Percentiles rank a stretch among this genome's conserved stretches.
phyloP scores from a whole-genome alignment of 2,888 invertebrate species.

The Drosophila neonasuta region DNA sequence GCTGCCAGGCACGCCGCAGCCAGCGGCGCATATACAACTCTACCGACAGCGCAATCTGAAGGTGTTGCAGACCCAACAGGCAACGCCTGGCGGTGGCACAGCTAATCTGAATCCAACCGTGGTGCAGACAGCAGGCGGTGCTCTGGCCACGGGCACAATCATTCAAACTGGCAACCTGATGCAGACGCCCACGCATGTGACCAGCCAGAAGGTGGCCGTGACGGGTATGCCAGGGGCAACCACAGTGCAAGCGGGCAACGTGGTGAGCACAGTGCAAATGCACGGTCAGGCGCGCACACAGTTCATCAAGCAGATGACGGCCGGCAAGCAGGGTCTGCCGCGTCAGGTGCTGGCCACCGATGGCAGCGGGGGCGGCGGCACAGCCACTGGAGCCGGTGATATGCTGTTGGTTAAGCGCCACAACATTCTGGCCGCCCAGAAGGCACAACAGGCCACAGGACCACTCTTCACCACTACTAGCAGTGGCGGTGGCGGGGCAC shows the following conservation, averaged over 20 bases:
- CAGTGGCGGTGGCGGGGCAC: conserved; percentile 60
- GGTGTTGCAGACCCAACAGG: conserved; percentile 71
- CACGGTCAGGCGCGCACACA: conserved; percentile 81
- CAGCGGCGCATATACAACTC: conserved; percentile 80
- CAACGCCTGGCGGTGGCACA: conserved; percentile 34
- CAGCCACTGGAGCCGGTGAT: conserved; percentile 80
- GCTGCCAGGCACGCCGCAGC: conserved; percentile 69
- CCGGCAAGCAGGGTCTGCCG: conserved; percentile 82
- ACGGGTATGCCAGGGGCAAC: conserved; percentile 76
- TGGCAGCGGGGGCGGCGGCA: conserved; percentile 84
- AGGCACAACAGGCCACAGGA: conserved; percentile 80
- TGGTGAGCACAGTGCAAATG: conserved; percentile 83
- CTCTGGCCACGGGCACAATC: conserved; percentile 80
- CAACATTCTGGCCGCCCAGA: conserved; percentile 79
- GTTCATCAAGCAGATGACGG: conserved; percentile 81
- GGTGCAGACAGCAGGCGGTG: conserved; percentile 79
- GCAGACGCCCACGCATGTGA: conserved; percentile 79
- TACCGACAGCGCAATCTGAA: conserved; percentile 82
- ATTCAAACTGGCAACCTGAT: conserved; percentile 80
- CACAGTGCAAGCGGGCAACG: conserved; percentile 68
- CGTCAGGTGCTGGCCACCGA: conserved; percentile 83
- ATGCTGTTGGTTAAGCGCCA: conserved; percentile 85
- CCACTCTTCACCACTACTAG: conserved; percentile 83
- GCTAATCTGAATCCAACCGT: conserved; percentile 67
- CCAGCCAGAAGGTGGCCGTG: conserved; percentile 82